Base-by-base conservation (phyloP, 2,797 vertebrate species). In the Sternarchorhynchus goeldii region DNA sequence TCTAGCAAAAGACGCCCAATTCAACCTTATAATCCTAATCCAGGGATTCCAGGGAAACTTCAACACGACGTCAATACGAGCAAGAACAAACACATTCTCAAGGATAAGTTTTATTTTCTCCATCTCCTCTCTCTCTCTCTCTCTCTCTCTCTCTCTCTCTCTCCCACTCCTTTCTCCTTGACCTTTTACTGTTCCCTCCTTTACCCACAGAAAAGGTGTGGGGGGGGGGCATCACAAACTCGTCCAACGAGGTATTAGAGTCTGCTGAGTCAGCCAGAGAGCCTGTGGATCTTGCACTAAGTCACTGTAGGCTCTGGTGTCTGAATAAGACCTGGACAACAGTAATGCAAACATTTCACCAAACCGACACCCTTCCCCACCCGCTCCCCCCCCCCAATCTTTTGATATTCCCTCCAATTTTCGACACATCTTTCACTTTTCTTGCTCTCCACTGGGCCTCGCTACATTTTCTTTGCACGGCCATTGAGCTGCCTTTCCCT, bases 161-260 rank as follows among this genome's bases (percentile, higher is more conserved):
- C 45, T 41, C 39, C 25, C 4, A 25, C 39, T 69, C 45, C 10
- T 41, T 67, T 76, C 39, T 77, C 64, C 80, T 74, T 68, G 69
- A 74, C 39, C 75, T 78, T 57, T 39, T 32, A 12, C 56, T 18
- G 17, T 21, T 34, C 50, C 76, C 39, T 29, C 6, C 34, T 50
- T 58, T 20, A 4, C 41, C 64, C 58, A 57, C 59, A 56, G 39
- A 55, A 73, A 65, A 21, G n/a, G 5, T 25, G 25, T 25, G 25
- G 10, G 8, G 45, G 8, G 45, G 45, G 16, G 32, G 20, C 17
- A 56, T 39, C 56, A 76, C 12, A 56, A 12, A 39, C 58, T 69
- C 7, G 34, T 20, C 63, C 31, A 29, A 36, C 67, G 55, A 77
- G 25, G 31, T 31, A 21, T 29, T 57, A 4, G 5, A 3, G 14